These are phyloP conservation scores for Tetrax tetrax DNA, from an alignment of 2,113 vertebrate genomes.

Conservation along the genomic window DNA sequence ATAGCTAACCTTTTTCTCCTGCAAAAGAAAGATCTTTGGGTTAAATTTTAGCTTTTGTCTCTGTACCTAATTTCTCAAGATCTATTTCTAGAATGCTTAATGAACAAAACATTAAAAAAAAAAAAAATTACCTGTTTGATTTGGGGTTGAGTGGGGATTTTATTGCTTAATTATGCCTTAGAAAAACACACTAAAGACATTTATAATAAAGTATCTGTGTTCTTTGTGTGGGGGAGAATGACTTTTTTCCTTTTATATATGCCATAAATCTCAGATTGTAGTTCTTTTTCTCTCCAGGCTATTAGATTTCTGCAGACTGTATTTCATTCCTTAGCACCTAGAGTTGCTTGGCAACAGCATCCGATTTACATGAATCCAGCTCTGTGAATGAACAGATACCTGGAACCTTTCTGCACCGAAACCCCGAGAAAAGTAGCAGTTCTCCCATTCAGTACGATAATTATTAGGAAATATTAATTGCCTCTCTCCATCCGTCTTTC, in stretches of 20 bases:
- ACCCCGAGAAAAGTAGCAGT: not conserved
- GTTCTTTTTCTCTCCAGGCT: constrained; percentile 67
- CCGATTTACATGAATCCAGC: constrained; percentile 60
- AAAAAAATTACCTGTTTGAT: not conserved
- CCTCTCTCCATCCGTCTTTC: not conserved
- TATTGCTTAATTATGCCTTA: constrained; percentile 56
- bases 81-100: not conserved
- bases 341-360: constrained; percentile 69
- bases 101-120: not conserved
- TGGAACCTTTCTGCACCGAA: constrained; percentile 49
- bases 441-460: not conserved
- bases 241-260: constrained; percentile 48
- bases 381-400: constrained; percentile 48
- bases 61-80: constrained; percentile 5
- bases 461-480: constrained; percentile 60
- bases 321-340: constrained; percentile 72
- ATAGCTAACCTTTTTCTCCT: not conserved
- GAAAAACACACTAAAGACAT: constrained; percentile 46
- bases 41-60: constrained; percentile 22
- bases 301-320: constrained; percentile 66
- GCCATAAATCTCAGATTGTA: constrained; percentile 63
- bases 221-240: constrained; percentile 43
- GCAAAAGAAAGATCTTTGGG: not conserved
- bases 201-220: constrained; percentile 51
- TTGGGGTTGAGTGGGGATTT: constrained; percentile 22